Evolutionary conservation across 2,113 vertebrate genomes (phyloP).

Genomic region (Nematolebias whitei): DNA sequence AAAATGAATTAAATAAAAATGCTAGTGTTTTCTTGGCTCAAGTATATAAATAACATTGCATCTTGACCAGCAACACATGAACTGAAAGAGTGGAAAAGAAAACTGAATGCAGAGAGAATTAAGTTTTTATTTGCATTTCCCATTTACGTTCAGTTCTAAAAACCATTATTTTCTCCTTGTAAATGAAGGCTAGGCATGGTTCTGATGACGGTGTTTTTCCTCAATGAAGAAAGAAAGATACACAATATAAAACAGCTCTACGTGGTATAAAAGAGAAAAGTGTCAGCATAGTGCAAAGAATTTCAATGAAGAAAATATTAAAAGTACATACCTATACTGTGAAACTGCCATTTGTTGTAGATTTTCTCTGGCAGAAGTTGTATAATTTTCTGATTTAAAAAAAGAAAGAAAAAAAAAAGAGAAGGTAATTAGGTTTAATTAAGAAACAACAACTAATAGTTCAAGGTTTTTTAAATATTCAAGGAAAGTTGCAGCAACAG

Average conservation of each 20-base stretch:
- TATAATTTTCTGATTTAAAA: constrained; percentile 91
- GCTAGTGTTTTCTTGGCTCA: constrained; percentile 14
- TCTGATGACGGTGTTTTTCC: constrained; percentile 43
- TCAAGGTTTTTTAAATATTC: not conserved
- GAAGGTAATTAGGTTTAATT: not conserved
- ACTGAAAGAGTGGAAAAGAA: constrained; percentile 18
- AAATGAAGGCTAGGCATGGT: constrained; percentile 50
- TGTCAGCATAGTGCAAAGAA: not conserved
- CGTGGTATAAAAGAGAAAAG: not conserved
- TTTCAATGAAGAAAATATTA: not conserved
- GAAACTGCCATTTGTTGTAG: constrained; percentile 98
- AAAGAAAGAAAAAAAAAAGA: constrained; percentile 64
- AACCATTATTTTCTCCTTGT: constrained; percentile 74
- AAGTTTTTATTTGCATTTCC: constrained; percentile 74
- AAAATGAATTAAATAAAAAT: constrained; percentile 3
- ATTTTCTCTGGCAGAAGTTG: constrained; percentile 97
- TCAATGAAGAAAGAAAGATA: constrained; percentile 8
- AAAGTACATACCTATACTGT: constrained; percentile 94
- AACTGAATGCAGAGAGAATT: constrained; percentile 30
- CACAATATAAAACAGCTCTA: not conserved
- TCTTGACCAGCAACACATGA: constrained; percentile 33
- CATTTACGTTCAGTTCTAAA: constrained; percentile 66
- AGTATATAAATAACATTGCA: constrained; percentile 2
- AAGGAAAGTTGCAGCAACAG: not conserved
- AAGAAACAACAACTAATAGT: not conserved